These are phyloP conservation scores for Synaphobranchus kaupii DNA, from an alignment of 2,797 vertebrate species.

Conservation along the genomic window DNA sequence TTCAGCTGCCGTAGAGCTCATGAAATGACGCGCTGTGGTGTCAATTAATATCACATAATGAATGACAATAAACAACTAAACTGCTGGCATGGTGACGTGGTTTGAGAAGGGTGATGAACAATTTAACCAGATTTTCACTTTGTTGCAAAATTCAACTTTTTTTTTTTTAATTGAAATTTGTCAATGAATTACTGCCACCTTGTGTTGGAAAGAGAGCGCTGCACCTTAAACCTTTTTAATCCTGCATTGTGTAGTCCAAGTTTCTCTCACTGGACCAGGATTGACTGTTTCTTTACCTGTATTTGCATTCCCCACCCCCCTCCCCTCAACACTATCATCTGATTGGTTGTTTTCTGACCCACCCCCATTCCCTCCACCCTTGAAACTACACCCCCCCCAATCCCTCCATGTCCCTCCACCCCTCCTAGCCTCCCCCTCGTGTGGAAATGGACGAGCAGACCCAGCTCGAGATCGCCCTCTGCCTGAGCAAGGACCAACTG, in stretches of 20 bases:
- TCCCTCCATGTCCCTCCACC: conserved; percentile 31
- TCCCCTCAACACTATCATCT: not conserved
- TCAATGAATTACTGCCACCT: not conserved
- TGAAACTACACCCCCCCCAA: conserved; percentile 52
- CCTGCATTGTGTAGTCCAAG: not conserved
- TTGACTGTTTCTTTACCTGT: not conserved
- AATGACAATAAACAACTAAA: not conserved
- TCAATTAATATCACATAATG: not conserved
- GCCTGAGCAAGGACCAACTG: conserved; percentile 74
- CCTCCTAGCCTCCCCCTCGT: conserved; percentile 21
- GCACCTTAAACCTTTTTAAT: not conserved
- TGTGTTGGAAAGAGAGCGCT: not conserved
- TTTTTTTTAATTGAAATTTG: not conserved
- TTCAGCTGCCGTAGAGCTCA: not conserved
- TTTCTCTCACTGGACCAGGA: not conserved
- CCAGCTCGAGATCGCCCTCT: conserved; percentile 87
- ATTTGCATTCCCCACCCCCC: not conserved
- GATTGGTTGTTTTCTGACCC: not conserved
- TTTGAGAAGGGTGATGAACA: not conserved
- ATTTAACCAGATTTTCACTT: not conserved
- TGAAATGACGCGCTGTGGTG: not conserved
- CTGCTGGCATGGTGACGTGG: not conserved
- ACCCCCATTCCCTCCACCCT: not conserved
- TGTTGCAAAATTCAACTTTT: not conserved
- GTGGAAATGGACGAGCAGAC: conserved; percentile 87